These are phyloP conservation scores for Brachypteracias leptosomus DNA, from an alignment of 2,113 vertebrate genomes.

Conservation along the genomic window DNA sequence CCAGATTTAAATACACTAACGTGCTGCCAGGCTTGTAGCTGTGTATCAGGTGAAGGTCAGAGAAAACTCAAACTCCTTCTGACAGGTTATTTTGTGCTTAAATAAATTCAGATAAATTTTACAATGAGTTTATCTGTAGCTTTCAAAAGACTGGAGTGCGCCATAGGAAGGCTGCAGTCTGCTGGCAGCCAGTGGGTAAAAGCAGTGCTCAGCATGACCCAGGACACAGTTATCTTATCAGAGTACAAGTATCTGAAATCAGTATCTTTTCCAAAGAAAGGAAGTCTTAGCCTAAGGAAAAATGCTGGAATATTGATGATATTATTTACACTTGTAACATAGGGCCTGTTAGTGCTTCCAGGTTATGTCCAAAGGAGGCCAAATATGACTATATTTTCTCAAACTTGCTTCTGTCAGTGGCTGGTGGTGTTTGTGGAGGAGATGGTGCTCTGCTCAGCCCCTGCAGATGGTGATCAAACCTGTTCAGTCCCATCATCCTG, in stretches of 20 bases:
- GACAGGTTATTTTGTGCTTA: not conserved
- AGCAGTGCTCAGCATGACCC: not conserved
- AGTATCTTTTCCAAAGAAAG: not conserved
- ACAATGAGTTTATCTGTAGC: not conserved
- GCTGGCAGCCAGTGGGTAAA: not conserved
- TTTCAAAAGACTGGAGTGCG: not conserved
- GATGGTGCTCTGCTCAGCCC: not conserved
- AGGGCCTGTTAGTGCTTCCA: not conserved
- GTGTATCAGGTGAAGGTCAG: not conserved
- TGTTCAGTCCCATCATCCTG: accelerated
- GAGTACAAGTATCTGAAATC: not conserved
- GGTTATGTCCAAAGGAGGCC: not conserved
- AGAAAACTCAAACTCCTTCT: not conserved
- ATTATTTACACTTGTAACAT: not conserved
- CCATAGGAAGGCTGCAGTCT: not conserved
- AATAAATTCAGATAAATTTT: conserved; percentile 19
- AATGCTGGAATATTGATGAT: not conserved
- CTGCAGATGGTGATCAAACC: not conserved
- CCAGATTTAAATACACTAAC: not conserved
- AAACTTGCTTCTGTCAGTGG: not conserved
- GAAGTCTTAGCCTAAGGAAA: not conserved
- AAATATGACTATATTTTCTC: not conserved
- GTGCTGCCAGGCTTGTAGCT: not conserved
- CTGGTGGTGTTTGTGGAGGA: not conserved
- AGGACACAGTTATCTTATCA: not conserved